Evolutionary conservation across 2,113 vertebrate genomes (phyloP), one percentile per base, ranked within the genome.

Genomic region (Cichladusa arquata): DNA sequence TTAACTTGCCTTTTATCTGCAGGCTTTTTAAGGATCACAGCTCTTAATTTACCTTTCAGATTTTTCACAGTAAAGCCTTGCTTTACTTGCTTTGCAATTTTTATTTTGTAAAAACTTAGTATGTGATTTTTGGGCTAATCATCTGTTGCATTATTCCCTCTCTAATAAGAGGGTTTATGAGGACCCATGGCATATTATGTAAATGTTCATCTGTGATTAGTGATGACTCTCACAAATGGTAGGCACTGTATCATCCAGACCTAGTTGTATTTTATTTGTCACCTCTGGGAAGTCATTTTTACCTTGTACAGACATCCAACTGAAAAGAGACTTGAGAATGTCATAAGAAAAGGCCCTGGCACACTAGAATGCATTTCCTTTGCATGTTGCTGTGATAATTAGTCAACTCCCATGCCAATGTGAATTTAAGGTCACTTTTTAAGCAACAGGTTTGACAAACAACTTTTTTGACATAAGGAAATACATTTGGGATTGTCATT

Each of bases 401-500:
- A 70, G 36, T 83, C 24, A 67, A 1, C 78, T 95, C 33, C 58
- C 23, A 54, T 62, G 53, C 72, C 40, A 57, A 0, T 6, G 17
- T 83, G 80, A 83, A 53, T 92, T 81, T 81, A 44, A 91, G 74
- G 71, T 92, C 53, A 14, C 47, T 51, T 88, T 65, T 56, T 66
- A 74, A 83, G 65, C 24, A 71, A 26, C 54, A 83, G 42, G 34
- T 70, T 88, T 92, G 54, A 53, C 11, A 73, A 19, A 48, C 7
- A 70, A 19, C 9, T 48, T 56, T 42, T 77, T 83, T 53, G 44
- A 62, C 42, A 3, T 44, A 92, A 53, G 22, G 79, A 81, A 71
- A 57, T 76, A 72, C 17, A 3, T 84, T 90, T 94, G 90, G 78
- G 90, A 79, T 92, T 95, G 90, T 94, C 19, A 66, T 83, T 88